Evolutionary conservation across 2,888 invertebrate genomes (phyloP), one percentile per base, ranked within the genome.

Genomic region (Crioceris asparagi): DNA sequence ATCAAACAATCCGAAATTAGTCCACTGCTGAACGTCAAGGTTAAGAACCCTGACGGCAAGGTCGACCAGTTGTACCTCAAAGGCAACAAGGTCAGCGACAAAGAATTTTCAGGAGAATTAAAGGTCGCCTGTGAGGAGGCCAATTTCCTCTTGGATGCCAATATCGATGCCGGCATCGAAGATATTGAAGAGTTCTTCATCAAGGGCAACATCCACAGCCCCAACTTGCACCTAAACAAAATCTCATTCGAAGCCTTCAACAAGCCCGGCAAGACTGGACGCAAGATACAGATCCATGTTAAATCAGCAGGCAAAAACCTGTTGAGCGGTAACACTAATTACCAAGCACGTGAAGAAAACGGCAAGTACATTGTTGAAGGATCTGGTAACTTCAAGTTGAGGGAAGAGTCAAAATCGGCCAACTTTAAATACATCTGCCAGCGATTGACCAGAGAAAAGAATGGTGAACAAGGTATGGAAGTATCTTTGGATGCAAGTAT

Each of bases 381-480:
- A 1, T 77, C 76, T 5, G 86, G 86, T 1, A 74, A 72, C 26
- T 66, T 85, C 11, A 79, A 77, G 27, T 12, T 27, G n/a, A 72
- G 74, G 36, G 79, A 81, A 2, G 73, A 78, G 36, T 70, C 74
- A 40, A 76, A 77, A 47, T 74, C 75, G 10, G 77, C 79, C 1
- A 81, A 75, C 59, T 85, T 86, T 65, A 83, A 83, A 50, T 77
- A 79, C 52, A 77, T 77, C 39, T 69, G 74, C 30, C 77, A 81
- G 41, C 56, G 70, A 12, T 69, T 80, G 33, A 59, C 61, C 1
- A 53, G 46, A 8, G 74, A 75, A 3, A 69, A 74, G 34, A 70
- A 83, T 52, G 74, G 74, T 26, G 84, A 85, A 60, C 67, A 71
- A 17, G 84, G 85, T 10, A 65, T 74, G 32, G 73, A 77, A 57